These are phyloP conservation scores for Arothron firmamentum DNA, from an alignment of 2,113 vertebrate species.

Conservation along the genomic window DNA sequence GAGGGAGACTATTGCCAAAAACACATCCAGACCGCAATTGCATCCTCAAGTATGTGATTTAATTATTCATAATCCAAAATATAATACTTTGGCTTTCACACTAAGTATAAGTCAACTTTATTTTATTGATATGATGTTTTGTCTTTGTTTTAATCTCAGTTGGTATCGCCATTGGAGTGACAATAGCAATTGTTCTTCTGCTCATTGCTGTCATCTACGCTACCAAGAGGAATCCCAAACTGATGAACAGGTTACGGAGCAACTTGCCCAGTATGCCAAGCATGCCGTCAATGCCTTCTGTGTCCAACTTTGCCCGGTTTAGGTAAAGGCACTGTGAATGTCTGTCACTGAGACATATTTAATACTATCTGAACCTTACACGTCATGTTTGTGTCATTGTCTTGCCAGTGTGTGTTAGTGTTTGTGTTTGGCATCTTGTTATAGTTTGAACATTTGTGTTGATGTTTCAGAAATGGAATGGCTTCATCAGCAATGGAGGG, in stretches of 20 bases:
- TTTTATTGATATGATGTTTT: neutral
- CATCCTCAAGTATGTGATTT: constrained; percentile 53
- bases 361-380: neutral
- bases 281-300: constrained; percentile 37
- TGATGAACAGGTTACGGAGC: constrained; percentile 36
- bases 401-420: neutral
- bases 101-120: neutral
- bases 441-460: neutral
- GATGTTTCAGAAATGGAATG: constrained; percentile 31
- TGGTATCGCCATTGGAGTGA: constrained; percentile 70
- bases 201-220: constrained; percentile 58
- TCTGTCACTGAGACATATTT: neutral
- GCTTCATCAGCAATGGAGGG: neutral
- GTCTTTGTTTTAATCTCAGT: constrained; percentile 35
- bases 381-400: neutral
- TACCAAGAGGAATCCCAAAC: constrained; percentile 53
- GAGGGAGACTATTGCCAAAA: constrained; percentile 62
- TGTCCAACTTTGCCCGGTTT: constrained; percentile 41
- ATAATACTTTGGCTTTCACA: neutral
- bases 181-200: constrained; percentile 44
- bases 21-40: constrained; percentile 18
- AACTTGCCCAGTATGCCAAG: constrained; percentile 44
- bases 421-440: neutral
- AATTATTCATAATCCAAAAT: neutral
- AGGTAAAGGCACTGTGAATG: constrained; percentile 41